Percentiles rank a stretch among this genome's conserved stretches.
These are phyloP conservation scores for Erpornis zantholeuca DNA, from an alignment of 2,113 vertebrate genomes.

Conservation along the genomic window DNA sequence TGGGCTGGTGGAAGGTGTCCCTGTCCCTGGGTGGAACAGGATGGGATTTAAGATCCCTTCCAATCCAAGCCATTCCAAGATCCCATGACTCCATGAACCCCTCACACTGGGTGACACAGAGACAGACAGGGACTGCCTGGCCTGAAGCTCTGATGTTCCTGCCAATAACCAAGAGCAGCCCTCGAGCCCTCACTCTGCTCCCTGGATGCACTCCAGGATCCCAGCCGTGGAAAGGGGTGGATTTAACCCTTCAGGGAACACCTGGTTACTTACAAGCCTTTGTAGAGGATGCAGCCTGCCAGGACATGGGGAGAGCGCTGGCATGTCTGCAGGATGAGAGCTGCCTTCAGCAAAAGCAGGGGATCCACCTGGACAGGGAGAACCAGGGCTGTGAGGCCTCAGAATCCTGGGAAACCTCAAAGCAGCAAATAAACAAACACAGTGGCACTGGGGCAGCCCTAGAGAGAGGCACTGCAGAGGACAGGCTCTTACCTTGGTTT, in stretches of 20 bases:
- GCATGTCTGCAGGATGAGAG: conserved; percentile 92
- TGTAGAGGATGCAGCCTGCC: conserved; percentile 89
- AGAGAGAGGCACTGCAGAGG: background rate
- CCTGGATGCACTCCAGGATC: background rate
- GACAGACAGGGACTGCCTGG: background rate
- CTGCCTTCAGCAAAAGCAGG: conserved; percentile 89
- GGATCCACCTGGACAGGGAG: conserved; percentile 84
- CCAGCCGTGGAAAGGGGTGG: background rate
- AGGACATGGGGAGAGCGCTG: conserved; percentile 83
- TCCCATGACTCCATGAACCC: accelerated
- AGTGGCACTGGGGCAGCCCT: background rate
- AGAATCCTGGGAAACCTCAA: background rate
- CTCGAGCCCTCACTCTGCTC: background rate
- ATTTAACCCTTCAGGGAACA: background rate
- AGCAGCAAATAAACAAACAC: background rate
- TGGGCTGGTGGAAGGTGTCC: background rate
- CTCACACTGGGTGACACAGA: background rate
- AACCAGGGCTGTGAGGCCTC: background rate
- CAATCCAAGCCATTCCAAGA: background rate
- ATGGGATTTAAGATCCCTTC: background rate
- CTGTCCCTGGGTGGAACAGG: background rate
- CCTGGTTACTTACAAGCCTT: conserved; percentile 75
- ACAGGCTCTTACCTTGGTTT: conserved; percentile 75
- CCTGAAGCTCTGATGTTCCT: background rate
- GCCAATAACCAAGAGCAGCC: background rate